phyloP scores from a whole-genome alignment of 2,888 invertebrate species.

The Orchesella flavescens region DNA sequence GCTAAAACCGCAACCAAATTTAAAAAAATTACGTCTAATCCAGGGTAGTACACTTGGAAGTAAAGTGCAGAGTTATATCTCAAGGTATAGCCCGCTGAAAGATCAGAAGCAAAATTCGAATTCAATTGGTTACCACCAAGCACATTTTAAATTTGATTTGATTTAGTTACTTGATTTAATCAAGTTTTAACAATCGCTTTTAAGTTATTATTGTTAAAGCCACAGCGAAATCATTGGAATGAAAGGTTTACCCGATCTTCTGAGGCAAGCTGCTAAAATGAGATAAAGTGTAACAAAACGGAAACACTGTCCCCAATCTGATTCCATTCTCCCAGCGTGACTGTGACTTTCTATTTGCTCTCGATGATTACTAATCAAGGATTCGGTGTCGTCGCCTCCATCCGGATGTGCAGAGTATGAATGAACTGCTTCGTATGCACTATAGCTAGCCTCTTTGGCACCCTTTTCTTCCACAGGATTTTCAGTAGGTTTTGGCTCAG shows the following conservation, averaged over 20 bases:
- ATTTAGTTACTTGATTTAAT: no score
- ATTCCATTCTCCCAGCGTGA: slow-evolving; percentile 74
- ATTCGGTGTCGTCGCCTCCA: slow-evolving; percentile 53
- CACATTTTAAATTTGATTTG: no score
- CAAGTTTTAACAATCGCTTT: no score
- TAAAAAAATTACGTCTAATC: slow-evolving; percentile 78
- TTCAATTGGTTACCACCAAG: no score
- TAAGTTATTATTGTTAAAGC: no score
- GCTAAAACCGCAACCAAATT: no score
- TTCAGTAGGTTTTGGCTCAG: slow-evolving; percentile 78
- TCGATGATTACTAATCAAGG: slow-evolving; percentile 72
- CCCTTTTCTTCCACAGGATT: slow-evolving; percentile 36
- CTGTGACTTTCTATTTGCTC: not conserved
- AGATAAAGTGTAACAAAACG: slow-evolving; percentile 86
- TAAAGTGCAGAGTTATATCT: slow-evolving; percentile 93
- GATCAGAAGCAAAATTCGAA: not conserved
- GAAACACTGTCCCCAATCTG: slow-evolving; percentile 84
- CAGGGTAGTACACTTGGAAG: slow-evolving; percentile 90
- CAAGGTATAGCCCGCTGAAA: slow-evolving; percentile 88
- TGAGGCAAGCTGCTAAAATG: slow-evolving; percentile 89
- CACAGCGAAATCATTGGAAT: not conserved
- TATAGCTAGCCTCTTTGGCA: slow-evolving; percentile 46
- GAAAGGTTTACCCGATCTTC: slow-evolving; percentile 83
- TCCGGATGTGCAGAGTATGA: slow-evolving; percentile 49
- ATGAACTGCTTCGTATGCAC: slow-evolving; percentile 59